Percentiles rank a stretch among this genome's conserved stretches.
Conservation (phyloP, 2,113 vertebrate species). For the Ciconia stormi region DNA sequence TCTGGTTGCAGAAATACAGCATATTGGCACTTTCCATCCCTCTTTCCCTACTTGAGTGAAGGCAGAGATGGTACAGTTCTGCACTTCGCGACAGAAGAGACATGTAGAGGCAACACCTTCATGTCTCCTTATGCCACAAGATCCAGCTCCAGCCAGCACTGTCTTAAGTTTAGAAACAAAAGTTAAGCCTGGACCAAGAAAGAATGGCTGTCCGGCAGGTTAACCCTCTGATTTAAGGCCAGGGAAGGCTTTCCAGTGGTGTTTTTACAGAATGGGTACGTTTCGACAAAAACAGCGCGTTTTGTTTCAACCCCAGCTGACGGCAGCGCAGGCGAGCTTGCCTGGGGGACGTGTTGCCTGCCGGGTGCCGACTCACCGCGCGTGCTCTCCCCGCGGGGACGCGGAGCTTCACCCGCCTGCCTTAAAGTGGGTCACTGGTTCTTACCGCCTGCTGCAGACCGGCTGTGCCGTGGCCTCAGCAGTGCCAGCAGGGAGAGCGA, state of each 20-base stretch:
- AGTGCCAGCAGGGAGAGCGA: accelerated
- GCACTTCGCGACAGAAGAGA: not conserved
- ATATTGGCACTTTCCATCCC: not conserved
- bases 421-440: not conserved
- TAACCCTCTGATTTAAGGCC: not conserved
- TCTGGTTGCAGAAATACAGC: not conserved
- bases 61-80: not conserved
- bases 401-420: not conserved
- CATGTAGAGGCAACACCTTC: not conserved
- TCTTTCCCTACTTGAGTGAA: not conserved
- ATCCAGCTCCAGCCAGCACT: not conserved
- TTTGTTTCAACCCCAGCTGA: not conserved
- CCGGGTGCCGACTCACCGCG: not conserved
- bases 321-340: accelerated
- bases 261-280: accelerated
- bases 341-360: not conserved
- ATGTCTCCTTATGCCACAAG: not conserved
- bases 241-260: not conserved
- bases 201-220: not conserved
- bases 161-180: not conserved
- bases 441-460: not conserved
- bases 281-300: accelerated
- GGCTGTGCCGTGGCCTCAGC: not conserved
- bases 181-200: not conserved
- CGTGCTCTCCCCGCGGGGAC: not conserved